Evolutionary conservation across 2,113 vertebrate species (phyloP).

Genomic region (Picathartes gymnocephalus): DNA sequence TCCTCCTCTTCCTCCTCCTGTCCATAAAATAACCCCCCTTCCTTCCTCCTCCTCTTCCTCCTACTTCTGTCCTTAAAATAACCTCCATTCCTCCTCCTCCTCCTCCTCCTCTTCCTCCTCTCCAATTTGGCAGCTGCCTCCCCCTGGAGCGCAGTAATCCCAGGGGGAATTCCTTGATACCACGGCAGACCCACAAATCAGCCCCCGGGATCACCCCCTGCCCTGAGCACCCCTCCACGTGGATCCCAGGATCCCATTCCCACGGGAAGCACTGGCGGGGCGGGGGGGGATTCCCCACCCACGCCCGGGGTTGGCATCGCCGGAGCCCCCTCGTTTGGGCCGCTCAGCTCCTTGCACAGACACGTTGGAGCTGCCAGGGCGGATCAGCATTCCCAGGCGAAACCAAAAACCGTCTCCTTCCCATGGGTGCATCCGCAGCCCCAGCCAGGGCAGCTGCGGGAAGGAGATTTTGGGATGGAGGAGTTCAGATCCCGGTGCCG

Average conservation of each 20-base stretch:
- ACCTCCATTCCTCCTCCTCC: background rate
- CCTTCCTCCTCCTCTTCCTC: background rate
- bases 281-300: background rate
- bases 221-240: fast-evolving
- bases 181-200: fast-evolving
- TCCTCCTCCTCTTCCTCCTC: background rate
- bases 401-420: background rate
- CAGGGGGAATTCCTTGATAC: fast-evolving
- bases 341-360: background rate
- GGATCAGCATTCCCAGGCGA: background rate
- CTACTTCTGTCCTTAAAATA: background rate
- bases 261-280: background rate
- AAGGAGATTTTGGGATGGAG: background rate
- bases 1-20: background rate
- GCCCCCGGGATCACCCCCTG: fast-evolving
- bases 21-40: background rate
- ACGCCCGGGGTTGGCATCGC: background rate
- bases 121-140: background rate
- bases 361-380: background rate
- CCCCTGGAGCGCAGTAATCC: background rate
- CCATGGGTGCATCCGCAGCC: fast-evolving
- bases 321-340: background rate
- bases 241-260: background rate
- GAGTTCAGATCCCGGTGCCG: background rate
- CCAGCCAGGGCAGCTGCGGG: background rate